These are phyloP conservation scores for Apis cerana DNA, from an alignment of 1,140 invertebrate species.

Conservation along the genomic window DNA sequence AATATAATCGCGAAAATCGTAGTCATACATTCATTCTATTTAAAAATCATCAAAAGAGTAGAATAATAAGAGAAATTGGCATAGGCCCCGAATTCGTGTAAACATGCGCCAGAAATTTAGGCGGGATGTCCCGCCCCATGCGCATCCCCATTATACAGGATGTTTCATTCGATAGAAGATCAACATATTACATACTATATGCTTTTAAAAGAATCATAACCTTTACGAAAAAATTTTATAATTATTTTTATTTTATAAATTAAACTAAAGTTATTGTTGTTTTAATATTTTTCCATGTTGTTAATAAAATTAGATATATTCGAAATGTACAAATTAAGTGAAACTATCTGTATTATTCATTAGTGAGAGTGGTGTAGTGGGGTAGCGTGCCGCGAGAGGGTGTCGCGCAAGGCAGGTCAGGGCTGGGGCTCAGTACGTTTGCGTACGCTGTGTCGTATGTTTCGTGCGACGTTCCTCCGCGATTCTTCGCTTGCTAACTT, in stretches of 20 bases:
- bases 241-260: background rate
- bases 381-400: conserved; percentile 59
- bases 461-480: conserved; percentile 15
- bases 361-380: conserved; percentile 29
- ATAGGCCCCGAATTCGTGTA: conserved; percentile 1
- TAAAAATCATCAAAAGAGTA: conserved; percentile 10
- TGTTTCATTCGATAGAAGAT: background rate
- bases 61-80: conserved; percentile 13
- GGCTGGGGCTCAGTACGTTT: conserved; percentile 69
- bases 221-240: too few species aligned
- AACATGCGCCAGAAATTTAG: conserved; percentile 41
- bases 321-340: background rate
- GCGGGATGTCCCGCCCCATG: conserved; percentile 40
- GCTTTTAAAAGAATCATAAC: background rate
- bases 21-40: background rate
- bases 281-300: background rate
- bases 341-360: conserved; percentile 15
- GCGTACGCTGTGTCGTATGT: conserved; percentile 42
- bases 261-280: background rate
- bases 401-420: conserved; percentile 71
- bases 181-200: background rate
- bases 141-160: conserved; percentile 17
- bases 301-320: background rate
- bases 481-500: conserved; percentile 10
- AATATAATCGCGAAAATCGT: background rate